phyloP scores from a whole-genome alignment of 2,888 invertebrate species.

The Nephrotoma appendiculata region DNA sequence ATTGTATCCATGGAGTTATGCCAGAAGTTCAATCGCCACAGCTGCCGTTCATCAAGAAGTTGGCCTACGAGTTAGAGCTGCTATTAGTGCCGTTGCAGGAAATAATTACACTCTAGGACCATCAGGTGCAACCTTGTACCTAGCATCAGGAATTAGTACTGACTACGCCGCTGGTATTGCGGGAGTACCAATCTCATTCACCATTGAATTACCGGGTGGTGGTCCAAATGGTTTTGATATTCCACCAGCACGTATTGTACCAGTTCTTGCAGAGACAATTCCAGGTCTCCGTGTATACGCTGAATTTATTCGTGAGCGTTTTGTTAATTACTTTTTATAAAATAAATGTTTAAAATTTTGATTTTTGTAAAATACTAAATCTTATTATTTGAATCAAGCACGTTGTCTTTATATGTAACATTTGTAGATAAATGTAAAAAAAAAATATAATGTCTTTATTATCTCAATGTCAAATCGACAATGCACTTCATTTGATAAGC shows the following conservation, averaged over 20 bases:
- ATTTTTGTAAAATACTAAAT: no score
- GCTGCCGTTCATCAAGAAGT: background rate
- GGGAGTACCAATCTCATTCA: background rate
- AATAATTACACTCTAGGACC: background rate
- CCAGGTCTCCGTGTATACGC: background rate
- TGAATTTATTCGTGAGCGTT: background rate
- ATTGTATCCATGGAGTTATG: conserved; percentile 32
- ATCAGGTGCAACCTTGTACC: background rate
- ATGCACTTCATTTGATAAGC: no score
- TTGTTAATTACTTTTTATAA: background rate
- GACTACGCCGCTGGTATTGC: background rate
- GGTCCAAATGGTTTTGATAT: background rate
- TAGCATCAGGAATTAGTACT: background rate
- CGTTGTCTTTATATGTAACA: no score
- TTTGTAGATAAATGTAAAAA: no score
- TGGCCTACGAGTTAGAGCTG: background rate
- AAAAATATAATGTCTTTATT: no score
- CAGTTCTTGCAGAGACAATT: background rate
- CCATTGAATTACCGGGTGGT: background rate
- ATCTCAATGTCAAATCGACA: no score
- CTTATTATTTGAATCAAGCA: no score
- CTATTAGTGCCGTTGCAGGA: background rate
- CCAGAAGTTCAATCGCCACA: conserved; percentile 7
- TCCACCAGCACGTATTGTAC: background rate
- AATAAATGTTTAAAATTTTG: background rate